A percentile compares a stretch with the other conserved stretches of the same genome.
These are phyloP conservation scores for Coendou prehensilis DNA, from an alignment of 2,797 vertebrate genomes.

Conservation along the genomic window DNA sequence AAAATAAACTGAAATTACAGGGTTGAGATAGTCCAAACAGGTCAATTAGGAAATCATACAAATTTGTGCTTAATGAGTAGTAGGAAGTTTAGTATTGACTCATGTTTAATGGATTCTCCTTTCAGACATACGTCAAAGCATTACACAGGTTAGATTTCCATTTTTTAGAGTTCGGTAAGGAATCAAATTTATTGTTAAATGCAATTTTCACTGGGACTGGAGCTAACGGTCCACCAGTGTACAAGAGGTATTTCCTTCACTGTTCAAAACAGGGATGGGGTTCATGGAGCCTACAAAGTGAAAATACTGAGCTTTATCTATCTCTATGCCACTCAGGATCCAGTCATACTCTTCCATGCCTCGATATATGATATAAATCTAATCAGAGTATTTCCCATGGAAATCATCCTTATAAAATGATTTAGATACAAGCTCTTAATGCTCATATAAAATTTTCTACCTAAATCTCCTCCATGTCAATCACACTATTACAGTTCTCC, in stretches of 20 bases:
- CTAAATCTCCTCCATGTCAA: background rate
- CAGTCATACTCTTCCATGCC: background rate
- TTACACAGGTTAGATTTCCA: background rate
- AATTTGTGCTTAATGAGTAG: background rate
- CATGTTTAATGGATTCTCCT: constrained; percentile 55
- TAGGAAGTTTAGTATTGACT: background rate
- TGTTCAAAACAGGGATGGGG: background rate
- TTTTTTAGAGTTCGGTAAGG: constrained; percentile 46
- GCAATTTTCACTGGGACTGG: constrained; percentile 13
- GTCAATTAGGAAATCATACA: background rate
- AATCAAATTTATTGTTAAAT: constrained; percentile 26
- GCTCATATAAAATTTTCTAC: background rate
- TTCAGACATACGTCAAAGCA: constrained; percentile 28
- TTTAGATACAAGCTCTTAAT: background rate
- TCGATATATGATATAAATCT: background rate
- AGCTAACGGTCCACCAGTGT: background rate
- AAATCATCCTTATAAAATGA: constrained; percentile 37
- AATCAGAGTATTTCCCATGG: background rate
- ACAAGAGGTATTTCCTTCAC: constrained; percentile 13
- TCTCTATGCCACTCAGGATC: background rate
- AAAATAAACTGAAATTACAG: constrained; percentile 50
- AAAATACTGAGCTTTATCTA: background rate
- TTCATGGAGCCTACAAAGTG: constrained; percentile 9
- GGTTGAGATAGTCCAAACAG: background rate
- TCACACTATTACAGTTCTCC: constrained; percentile 17